These are phyloP conservation scores for Takifugu ocellatus DNA, from an alignment of 2,797 vertebrate genomes.

Conservation along the genomic window DNA sequence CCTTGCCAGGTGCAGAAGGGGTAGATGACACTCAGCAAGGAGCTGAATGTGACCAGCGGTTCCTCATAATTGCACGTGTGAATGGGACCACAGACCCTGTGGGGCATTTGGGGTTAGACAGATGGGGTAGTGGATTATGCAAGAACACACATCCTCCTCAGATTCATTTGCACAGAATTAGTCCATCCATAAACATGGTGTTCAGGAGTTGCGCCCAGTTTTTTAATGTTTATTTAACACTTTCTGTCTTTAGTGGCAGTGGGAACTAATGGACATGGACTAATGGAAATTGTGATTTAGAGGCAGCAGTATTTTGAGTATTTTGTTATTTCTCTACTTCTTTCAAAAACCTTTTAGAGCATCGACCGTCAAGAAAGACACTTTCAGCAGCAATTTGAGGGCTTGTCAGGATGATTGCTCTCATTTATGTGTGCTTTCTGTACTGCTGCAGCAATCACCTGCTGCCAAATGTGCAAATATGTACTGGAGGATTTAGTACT, in stretches of 20 bases:
- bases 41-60: constrained; percentile 10
- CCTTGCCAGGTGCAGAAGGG: neutral
- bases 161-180: constrained; percentile 22
- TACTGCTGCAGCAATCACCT: constrained; percentile 19
- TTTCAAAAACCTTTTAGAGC: constrained; percentile 4
- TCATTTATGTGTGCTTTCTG: constrained; percentile 11
- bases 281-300: neutral
- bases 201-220: constrained; percentile 23
- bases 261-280: constrained; percentile 2
- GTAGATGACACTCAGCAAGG: constrained; percentile 6
- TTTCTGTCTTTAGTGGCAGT: constrained; percentile 19
- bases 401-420: constrained; percentile 26
- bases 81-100: constrained; percentile 14
- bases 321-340: constrained; percentile 12
- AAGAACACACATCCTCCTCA: constrained; percentile 5
- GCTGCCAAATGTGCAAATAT: neutral
- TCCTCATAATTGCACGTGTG: neutral
- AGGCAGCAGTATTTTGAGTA: neutral
- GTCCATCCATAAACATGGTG: constrained; percentile 40
- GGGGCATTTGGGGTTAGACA: constrained; percentile 19
- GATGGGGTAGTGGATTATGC: constrained; percentile 36
- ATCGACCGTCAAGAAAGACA: constrained; percentile 14
- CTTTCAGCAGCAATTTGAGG: constrained; percentile 32
- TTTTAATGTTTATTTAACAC: constrained; percentile 10
- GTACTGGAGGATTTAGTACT: neutral